Percentiles rank a stretch among this genome's conserved stretches.
Evolutionary conservation across 2,888 invertebrate genomes (phyloP).

Genomic region (Emmelina monodactyla): DNA sequence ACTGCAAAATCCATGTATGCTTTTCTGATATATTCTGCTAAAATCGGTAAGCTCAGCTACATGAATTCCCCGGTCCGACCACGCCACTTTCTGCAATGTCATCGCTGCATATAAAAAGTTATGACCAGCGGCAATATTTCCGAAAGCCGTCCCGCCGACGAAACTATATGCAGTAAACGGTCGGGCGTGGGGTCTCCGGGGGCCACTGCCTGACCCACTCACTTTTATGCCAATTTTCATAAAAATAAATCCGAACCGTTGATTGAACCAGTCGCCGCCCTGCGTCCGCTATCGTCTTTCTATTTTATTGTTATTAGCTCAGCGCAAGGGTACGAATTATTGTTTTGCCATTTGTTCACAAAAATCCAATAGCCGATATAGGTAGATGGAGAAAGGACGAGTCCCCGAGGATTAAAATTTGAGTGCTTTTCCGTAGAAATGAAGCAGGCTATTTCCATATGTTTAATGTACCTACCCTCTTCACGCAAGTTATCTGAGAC

Average conservation of each 20-base stretch:
- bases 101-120: conserved; percentile 66
- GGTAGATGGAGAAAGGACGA: no score
- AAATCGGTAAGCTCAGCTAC: conserved; percentile 29
- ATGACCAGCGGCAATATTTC: conserved; percentile 63
- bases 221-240: conserved; percentile 67
- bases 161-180: conserved; percentile 67
- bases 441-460: no score
- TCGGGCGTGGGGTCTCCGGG: conserved; percentile 62
- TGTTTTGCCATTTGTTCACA: conserved; percentile 59
- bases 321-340: conserved; percentile 61
- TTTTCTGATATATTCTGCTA: no score
- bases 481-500: no score
- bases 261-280: conserved; percentile 63
- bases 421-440: no score
- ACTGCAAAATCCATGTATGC: no score
- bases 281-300: conserved; percentile 54
- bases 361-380: no score
- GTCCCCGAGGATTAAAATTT: no score
- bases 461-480: no score
- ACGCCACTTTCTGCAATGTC: conserved; percentile 61
- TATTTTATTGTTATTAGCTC: conserved; percentile 66
- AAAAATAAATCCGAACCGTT: conserved; percentile 65
- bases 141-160: conserved; percentile 24
- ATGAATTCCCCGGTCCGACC: conserved; percentile 16
- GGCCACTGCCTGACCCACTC: conserved; percentile 58